Evolutionary conservation across 2,113 vertebrate species (phyloP), one percentile per base, ranked within the genome.

Genomic region (Chinchilla lanigera): DNA sequence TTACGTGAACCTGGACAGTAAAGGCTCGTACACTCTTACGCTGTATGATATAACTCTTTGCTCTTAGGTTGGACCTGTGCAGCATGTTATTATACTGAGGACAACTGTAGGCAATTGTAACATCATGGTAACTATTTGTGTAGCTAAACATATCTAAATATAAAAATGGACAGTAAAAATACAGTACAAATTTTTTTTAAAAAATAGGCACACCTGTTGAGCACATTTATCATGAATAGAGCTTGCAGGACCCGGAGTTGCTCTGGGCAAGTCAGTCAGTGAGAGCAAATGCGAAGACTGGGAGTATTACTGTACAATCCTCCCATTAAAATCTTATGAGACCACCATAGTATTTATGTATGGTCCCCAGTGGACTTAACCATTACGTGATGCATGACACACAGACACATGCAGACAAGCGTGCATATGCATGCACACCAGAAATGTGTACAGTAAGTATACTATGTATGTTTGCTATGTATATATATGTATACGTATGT

Each of bases 1-100:
- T 13, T 19, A 12, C 1, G 3, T 28, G 26, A 56, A 13, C 16
- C 26, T 58, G 19, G 16, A 44, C n/a, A 24, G 22, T 9, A 4
- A 20, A 13, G 7, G 26, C 47, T 52, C 3, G 0, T 52, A 20
- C 9, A 1, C 9, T 3, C 8, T 26, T 30, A 26, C 11, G 67
- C 17, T 41, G 10, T 8, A 4, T 41, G 41, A 16, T 22, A 20
- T 1, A 41, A 4, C 26, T 52, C 22, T 30, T 19, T 20, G 65
- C 35, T 41, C 47, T 33, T 0, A 26, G 52, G 14, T 35, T 44
- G 13, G 16, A 41, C n/a, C 19, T 30, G 47, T 54, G 5, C 35
- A 11, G 47, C 22, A 5, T 30, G 41, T 35, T 22, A 13, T 4
- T 28, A 4, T 30, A 30, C 26, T 73, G 65, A 20, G 20, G 5